These are phyloP conservation scores for Sialis fuliginosa DNA, from an alignment of 2,888 invertebrate species.

Conservation along the genomic window DNA sequence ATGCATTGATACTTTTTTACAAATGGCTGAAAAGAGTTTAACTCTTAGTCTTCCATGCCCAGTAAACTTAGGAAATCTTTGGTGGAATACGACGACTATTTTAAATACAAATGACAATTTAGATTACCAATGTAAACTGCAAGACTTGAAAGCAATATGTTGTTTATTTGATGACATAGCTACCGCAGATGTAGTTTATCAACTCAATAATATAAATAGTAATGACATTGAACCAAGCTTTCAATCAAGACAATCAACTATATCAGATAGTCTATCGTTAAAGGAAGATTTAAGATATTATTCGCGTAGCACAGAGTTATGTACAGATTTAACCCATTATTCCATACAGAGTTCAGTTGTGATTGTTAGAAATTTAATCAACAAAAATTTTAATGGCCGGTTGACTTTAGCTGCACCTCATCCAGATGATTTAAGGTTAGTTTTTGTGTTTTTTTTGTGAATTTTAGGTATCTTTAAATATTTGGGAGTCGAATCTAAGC, in stretches of 20 bases:
- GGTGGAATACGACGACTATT: conserved; percentile 20
- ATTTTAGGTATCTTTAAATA: neutral
- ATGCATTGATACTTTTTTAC: conserved; percentile 3
- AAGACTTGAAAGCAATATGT: conserved; percentile 7
- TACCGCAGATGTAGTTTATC: conserved; percentile 15
- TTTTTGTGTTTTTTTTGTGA: conserved; percentile 18
- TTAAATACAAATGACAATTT: conserved; percentile 2
- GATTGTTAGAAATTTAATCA: no score
- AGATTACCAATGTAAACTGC: neutral
- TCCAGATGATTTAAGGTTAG: conserved; percentile 16
- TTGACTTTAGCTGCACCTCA: conserved; percentile 14
- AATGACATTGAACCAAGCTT: neutral
- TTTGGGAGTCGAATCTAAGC: neutral
- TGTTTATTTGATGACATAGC: conserved; percentile 14
- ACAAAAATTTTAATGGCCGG: no score
- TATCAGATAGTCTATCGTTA: conserved; percentile 6
- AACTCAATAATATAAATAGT: conserved; percentile 3
- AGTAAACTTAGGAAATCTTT: conserved; percentile 16
- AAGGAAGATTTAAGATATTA: neutral
- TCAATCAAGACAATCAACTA: conserved; percentile 5
- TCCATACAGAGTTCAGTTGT: no score
- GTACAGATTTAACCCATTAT: neutral
- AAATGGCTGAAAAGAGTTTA: neutral
- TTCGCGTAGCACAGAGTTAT: neutral
- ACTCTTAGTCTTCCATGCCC: conserved; percentile 11